Conservation (phyloP, 2,113 vertebrate species). For the Monopterus albus region DNA sequence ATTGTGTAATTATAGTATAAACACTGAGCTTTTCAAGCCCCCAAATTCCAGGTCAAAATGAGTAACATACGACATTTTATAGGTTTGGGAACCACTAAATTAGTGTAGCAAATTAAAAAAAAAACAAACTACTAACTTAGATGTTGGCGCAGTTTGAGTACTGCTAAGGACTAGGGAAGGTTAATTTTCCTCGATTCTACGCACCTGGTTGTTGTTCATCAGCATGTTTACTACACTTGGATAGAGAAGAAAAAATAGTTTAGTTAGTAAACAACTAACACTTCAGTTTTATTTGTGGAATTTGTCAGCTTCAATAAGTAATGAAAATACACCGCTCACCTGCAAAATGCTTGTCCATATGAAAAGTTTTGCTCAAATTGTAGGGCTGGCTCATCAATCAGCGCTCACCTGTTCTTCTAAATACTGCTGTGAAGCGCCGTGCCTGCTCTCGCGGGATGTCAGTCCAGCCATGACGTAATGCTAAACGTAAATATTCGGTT, state of each 20-base stretch:
- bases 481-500: too few species aligned
- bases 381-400: background rate
- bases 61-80: too few species aligned
- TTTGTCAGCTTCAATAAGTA: background rate
- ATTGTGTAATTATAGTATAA: too few species aligned
- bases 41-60: too few species aligned
- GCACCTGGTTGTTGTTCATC: constrained; percentile 62
- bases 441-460: constrained; percentile 42
- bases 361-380: background rate
- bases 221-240: constrained; percentile 44
- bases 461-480: background rate
- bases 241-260: rapidly evolving
- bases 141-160: background rate
- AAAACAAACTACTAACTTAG: too few species aligned
- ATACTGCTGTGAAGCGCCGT: rapidly evolving
- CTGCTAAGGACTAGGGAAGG: background rate
- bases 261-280: background rate
- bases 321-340: background rate
- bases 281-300: background rate
- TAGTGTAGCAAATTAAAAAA: too few species aligned
- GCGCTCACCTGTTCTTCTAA: constrained; percentile 38
- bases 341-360: background rate
- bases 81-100: too few species aligned
- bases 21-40: too few species aligned
- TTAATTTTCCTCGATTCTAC: background rate